phyloP scores from a whole-genome alignment of 2,797 vertebrate species.

The Cichlasoma orientale region DNA sequence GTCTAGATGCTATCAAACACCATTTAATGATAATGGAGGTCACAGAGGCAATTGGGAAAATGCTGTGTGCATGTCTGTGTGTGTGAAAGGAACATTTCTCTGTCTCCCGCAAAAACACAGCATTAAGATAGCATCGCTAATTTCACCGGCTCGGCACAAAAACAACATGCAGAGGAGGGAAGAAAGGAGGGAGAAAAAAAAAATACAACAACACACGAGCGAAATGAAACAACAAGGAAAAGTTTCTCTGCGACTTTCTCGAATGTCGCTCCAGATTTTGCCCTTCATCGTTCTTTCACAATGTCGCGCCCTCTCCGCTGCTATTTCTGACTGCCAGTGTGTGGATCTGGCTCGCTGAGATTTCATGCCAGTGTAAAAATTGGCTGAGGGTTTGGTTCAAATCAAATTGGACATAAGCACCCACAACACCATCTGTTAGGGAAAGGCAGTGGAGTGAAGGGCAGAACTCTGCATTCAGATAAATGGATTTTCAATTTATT shows the following conservation, averaged over 20 bases:
- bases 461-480: constrained; percentile 82
- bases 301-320: constrained; percentile 85
- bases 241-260: constrained; percentile 79
- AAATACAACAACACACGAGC: constrained; percentile 19
- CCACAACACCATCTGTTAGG: constrained; percentile 89
- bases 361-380: constrained; percentile 86
- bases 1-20: constrained; percentile 69
- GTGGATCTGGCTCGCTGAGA: constrained; percentile 80
- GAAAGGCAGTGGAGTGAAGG: constrained; percentile 84
- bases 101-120: constrained; percentile 44
- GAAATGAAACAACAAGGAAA: constrained; percentile 67
- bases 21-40: constrained; percentile 74
- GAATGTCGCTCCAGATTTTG: constrained; percentile 82
- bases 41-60: constrained; percentile 67
- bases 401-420: constrained; percentile 90
- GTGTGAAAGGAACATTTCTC: constrained; percentile 54
- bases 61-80: constrained; percentile 27
- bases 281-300: constrained; percentile 84
- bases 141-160: constrained; percentile 61
- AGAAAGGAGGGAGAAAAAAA: background rate
- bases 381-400: constrained; percentile 88
- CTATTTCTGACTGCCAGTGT: constrained; percentile 86
- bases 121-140: constrained; percentile 73
- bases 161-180: constrained; percentile 52
- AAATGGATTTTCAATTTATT: constrained; percentile 84